phyloP scores from a whole-genome alignment of 2,888 invertebrate genomes.

The Campaea margaritaria region DNA sequence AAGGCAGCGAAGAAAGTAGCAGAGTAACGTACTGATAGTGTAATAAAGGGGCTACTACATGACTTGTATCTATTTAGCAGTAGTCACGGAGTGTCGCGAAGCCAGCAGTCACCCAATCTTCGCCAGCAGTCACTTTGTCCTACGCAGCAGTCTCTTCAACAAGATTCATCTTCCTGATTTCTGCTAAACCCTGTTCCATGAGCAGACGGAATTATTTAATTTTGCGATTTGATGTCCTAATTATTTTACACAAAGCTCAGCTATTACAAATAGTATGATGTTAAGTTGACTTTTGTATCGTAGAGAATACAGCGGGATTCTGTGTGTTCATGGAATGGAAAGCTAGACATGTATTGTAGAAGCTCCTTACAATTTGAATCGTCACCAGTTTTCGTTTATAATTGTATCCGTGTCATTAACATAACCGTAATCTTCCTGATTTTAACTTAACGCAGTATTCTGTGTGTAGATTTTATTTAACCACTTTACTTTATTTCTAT shows the following conservation, averaged over 20 bases:
- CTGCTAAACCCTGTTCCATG: no score
- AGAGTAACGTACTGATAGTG: conserved; percentile 52
- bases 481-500: background rate
- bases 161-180: no score
- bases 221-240: no score
- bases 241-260: no score
- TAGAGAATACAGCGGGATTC: no score
- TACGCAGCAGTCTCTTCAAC: no score
- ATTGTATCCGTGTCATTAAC: conserved; percentile 10
- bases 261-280: no score
- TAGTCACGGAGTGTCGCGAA: background rate
- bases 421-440: conserved; percentile 4
- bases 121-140: no score
- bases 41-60: conserved; percentile 7
- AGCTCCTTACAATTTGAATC: background rate
- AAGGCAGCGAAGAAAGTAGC: conserved; percentile 41
- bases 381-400: background rate
- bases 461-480: conserved; percentile 32
- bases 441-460: conserved; percentile 31
- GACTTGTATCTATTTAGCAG: conserved; percentile 4
- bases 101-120: no score
- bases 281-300: no score
- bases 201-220: no score
- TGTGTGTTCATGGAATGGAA: no score
- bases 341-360: background rate